phyloP scores from a whole-genome alignment of 2,113 vertebrate species.

The Geothlypis trichas region DNA sequence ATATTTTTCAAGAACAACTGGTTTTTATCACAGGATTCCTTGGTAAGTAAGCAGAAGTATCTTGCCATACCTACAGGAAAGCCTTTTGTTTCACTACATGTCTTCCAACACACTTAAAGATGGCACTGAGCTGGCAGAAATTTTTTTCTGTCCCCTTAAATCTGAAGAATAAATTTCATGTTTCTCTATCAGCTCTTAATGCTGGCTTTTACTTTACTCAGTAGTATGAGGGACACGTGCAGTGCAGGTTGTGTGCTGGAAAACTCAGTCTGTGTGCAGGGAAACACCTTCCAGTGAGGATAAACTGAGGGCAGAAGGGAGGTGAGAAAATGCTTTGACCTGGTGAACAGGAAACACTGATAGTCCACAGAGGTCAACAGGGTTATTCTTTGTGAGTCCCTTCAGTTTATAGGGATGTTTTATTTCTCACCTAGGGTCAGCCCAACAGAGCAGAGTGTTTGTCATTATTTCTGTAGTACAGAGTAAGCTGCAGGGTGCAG shows the following conservation, averaged over 20 bases:
- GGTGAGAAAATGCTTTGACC: background rate
- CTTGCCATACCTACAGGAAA: background rate
- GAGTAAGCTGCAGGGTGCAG: background rate
- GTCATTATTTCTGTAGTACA: background rate
- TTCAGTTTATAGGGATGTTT: background rate
- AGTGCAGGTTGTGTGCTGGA: background rate
- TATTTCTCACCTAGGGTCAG: background rate
- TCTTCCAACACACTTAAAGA: background rate
- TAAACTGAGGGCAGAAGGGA: background rate
- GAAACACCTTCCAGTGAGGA: background rate
- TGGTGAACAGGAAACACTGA: background rate
- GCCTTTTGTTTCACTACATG: background rate
- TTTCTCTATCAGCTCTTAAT: background rate
- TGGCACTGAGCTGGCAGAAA: background rate
- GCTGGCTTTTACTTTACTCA: background rate
- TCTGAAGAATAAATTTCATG: background rate
- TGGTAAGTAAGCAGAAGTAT: background rate
- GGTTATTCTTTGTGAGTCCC: background rate
- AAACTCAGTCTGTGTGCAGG: background rate
- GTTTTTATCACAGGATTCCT: background rate
- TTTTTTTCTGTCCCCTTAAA: background rate
- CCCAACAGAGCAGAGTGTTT: background rate
- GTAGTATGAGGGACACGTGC: accelerated
- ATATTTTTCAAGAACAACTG: background rate
- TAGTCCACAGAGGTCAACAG: background rate